Evolutionary conservation across 2,888 invertebrate genomes (phyloP).

Genomic region (Coenonympha arcania): DNA sequence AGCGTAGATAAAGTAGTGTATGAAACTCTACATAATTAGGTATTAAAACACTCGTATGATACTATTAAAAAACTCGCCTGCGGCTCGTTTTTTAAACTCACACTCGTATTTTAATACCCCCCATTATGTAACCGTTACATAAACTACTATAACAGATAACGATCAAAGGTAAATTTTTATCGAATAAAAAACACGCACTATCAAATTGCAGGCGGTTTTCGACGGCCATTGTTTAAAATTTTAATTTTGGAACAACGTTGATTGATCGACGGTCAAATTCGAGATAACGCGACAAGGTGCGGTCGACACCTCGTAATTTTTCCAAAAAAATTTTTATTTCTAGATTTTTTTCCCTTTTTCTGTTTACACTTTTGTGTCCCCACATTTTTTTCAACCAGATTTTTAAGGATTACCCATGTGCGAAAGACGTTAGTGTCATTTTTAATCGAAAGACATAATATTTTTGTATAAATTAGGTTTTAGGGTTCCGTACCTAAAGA

Average conservation of each 20-base stretch:
- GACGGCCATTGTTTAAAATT: constrained; percentile 53
- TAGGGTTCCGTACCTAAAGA: not conserved
- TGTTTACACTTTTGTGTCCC: constrained; percentile 27
- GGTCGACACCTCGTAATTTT: constrained; percentile 47
- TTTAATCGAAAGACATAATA: not conserved
- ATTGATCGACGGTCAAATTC: constrained; percentile 56
- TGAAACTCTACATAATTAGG: too few relatives aligned
- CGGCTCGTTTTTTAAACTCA: too few relatives aligned
- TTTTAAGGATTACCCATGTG: constrained; percentile 20
- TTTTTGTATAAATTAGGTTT: not conserved
- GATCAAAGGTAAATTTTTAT: not conserved
- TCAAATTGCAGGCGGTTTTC: constrained; percentile 26
- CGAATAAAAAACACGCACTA: not conserved
- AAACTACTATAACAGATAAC: too few relatives aligned
- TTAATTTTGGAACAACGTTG: constrained; percentile 54
- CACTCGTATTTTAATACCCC: too few relatives aligned
- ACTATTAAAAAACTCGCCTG: too few relatives aligned
- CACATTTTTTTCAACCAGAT: constrained; percentile 21
- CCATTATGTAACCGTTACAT: too few relatives aligned
- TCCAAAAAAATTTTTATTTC: constrained; percentile 12
- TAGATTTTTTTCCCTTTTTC: constrained; percentile 24
- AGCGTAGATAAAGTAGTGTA: too few relatives aligned
- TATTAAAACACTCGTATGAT: too few relatives aligned
- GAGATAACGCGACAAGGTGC: constrained; percentile 60
- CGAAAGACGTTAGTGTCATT: constrained; percentile 13